A percentile compares a stretch with the other conserved stretches of the same genome.
Conservation (phyloP, 2,888 invertebrate species). For the Catonia carolina region DNA sequence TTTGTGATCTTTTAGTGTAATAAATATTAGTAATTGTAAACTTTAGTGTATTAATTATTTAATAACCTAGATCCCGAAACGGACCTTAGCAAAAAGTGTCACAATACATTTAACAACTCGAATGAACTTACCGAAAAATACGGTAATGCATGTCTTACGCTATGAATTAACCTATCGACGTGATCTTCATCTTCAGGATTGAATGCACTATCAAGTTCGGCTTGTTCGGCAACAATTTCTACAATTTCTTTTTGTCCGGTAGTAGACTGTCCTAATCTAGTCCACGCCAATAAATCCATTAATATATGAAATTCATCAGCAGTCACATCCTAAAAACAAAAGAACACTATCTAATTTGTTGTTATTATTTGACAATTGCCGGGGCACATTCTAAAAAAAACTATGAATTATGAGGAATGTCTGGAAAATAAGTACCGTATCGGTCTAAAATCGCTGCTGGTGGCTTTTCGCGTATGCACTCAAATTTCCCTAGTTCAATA, state of each 20-base stretch:
- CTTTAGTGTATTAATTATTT: too few species aligned
- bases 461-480: too few species aligned
- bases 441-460: too few species aligned
- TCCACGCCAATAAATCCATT: slow-evolving; percentile 76
- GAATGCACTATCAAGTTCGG: slow-evolving; percentile 61
- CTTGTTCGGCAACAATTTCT: slow-evolving; percentile 77
- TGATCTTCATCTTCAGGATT: slow-evolving; percentile 49
- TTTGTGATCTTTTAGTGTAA: too few species aligned
- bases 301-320: slow-evolving; percentile 87
- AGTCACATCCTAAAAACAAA: slow-evolving; percentile 64
- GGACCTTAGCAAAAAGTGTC: too few species aligned
- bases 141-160: slow-evolving; percentile 76
- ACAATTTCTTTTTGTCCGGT: slow-evolving; percentile 82
- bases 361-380: too few species aligned
- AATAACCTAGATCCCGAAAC: too few species aligned
- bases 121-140: slow-evolving; percentile 57
- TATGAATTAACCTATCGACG: slow-evolving; percentile 74
- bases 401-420: too few species aligned
- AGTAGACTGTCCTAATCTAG: slow-evolving; percentile 73
- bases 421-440: too few species aligned
- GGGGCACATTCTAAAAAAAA: too few species aligned
- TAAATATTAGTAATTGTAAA: too few species aligned
- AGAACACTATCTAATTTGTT: background rate
- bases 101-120: background rate
- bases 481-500: too few species aligned